Base-by-base conservation (phyloP, 2,797 vertebrate species). In the Todus mexicanus region DNA sequence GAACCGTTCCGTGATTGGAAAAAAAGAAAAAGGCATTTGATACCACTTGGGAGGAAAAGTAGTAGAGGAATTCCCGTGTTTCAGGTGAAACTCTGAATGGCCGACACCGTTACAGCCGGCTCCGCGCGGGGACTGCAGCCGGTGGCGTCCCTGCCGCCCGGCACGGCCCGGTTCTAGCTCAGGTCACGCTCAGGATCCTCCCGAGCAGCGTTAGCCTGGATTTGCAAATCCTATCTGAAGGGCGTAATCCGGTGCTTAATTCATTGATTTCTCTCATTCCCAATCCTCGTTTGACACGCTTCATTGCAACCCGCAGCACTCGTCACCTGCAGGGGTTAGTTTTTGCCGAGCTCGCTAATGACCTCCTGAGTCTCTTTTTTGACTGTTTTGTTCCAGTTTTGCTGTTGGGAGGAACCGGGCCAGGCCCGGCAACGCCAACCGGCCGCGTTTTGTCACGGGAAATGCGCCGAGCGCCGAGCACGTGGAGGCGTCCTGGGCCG, bases 31-130 rank as follows among this genome's bases (percentile, higher is more conserved):
- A n/a, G 43, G 14, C 25, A 13, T 31, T 2, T 35, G 45, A 2
- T 64, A 19, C 12, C 6, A 0, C n/a, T 66, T 19, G 7, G 60
- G 21, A 68, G 38, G 63, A 8, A n/a, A 40, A 68, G 23, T 1
- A 54, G 43, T 4, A 14, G 7, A 31, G n/a, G 37, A 45, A 35
- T 38, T 17, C 38, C n/a, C 20, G 9, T 5, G 2, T 56, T 65
- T 8, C 19, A 16, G 27, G n/a, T 26, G 33, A 63, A 83, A 23
- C 25, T 17, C 26, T 42, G 47, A 26, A 25, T 26, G 4, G 23
- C 48, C 48, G 5, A 31, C 50, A 16, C 2, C 4, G 7, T 29
- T 1, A 7, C 12, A 10, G 20, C 5, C 6, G 0, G 5, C 61
- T 33, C 6, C 12, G 33, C 8, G 4, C 17, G 40, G 27, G 37